Conservation (phyloP, 2,888 invertebrate species). For the Cotesia congregata region DNA sequence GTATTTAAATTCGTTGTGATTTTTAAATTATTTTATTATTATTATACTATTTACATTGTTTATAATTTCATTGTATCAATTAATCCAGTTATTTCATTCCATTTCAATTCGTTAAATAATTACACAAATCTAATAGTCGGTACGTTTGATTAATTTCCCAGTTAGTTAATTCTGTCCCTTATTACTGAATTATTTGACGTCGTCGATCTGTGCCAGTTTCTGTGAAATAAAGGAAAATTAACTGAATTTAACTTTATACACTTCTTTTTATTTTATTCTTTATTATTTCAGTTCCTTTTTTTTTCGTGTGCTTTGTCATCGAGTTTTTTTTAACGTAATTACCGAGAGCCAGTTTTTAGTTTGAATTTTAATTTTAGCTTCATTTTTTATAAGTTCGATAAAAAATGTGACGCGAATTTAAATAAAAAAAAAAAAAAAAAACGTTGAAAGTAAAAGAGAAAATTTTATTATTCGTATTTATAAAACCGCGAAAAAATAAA, state of each 20-base stretch:
- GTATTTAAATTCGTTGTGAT: background rate
- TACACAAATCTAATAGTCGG: background rate
- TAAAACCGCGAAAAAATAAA: background rate
- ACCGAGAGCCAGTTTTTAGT: slow-evolving; percentile 8
- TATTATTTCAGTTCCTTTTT: background rate
- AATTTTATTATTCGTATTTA: background rate
- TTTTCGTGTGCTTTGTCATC: background rate
- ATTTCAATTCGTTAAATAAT: background rate
- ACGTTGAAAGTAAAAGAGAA: background rate
- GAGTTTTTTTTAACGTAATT: background rate
- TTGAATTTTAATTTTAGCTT: slow-evolving; percentile 7
- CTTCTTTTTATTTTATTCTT: slow-evolving; percentile 11
- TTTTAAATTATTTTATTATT: background rate
- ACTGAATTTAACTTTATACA: background rate
- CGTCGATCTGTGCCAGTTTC: background rate
- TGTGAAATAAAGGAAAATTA: background rate
- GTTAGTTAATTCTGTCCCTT: background rate
- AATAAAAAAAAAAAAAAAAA: background rate
- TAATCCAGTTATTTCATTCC: background rate
- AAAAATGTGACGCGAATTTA: background rate
- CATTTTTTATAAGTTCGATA: background rate
- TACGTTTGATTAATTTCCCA: background rate
- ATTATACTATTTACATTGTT: background rate
- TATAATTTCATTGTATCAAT: background rate
- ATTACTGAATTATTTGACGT: background rate